phyloP scores from a whole-genome alignment of 30 jellyfish, hydroid and myxozoan genomes.

The Aurelia sp. region DNA sequence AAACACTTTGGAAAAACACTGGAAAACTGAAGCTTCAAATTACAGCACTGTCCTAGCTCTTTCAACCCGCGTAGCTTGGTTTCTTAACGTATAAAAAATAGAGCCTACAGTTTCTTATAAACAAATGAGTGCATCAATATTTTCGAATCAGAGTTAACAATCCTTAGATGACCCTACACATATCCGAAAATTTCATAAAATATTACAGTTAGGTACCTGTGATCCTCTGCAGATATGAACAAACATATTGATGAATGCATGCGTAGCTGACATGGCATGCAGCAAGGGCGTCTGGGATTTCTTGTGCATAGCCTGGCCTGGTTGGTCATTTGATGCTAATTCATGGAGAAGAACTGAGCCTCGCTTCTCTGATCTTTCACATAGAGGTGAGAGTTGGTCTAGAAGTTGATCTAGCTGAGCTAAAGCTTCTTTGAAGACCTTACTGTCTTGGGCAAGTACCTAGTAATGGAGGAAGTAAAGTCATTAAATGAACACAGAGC shows the following conservation, averaged over 20 bases:
- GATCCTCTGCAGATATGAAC: conserved; percentile 97
- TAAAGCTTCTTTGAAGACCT: conserved; percentile 91
- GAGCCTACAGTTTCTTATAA: too few species aligned
- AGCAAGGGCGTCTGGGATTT: conserved; percentile 90
- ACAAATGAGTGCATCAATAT: too few species aligned
- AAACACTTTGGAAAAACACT: too few species aligned
- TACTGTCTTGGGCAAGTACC: conserved; percentile 92
- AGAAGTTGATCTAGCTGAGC: conserved; percentile 81
- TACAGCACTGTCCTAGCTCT: too few species aligned
- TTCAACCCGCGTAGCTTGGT: too few species aligned
- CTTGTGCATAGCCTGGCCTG: conserved; percentile 85
- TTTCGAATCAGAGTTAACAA: too few species aligned
- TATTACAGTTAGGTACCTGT: conserved; percentile 54
- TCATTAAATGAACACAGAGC: too few species aligned
- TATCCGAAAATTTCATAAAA: too few species aligned
- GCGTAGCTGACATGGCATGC: conserved; percentile 97
- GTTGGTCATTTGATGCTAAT: conserved; percentile 87
- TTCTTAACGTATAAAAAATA: too few species aligned
- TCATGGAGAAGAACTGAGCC: conserved; percentile 95
- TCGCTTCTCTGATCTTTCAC: conserved; percentile 50
- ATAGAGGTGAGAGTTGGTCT: conserved; percentile 83
- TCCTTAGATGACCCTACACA: too few species aligned
- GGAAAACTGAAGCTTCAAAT: too few species aligned
- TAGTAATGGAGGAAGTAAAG: conserved; percentile 4
- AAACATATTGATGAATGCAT: conserved; percentile 88